These are phyloP conservation scores for Cyrtonyx montezumae DNA, from an alignment of 2,113 vertebrate genomes.

Conservation along the genomic window DNA sequence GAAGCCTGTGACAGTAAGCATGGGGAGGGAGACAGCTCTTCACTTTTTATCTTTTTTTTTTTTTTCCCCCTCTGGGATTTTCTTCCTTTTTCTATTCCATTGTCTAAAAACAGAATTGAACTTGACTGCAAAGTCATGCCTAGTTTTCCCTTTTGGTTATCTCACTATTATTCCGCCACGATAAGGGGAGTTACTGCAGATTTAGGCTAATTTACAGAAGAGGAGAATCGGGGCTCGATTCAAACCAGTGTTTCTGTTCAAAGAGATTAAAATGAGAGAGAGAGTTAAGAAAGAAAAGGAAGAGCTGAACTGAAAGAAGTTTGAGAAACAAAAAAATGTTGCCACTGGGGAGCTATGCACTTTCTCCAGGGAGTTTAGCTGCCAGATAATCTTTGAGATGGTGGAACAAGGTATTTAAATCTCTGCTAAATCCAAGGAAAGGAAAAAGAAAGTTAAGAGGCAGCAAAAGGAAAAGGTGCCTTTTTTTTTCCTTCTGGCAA, in stretches of 20 bases:
- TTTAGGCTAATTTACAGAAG: not conserved
- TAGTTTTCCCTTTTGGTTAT: not conserved
- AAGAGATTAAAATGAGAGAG: not conserved
- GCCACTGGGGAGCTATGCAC: slow-evolving; percentile 5
- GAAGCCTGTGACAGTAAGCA: not conserved
- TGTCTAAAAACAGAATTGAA: not conserved
- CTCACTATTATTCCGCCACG: not conserved
- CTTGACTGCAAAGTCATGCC: not conserved
- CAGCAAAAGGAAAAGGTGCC: not conserved
- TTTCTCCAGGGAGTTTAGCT: slow-evolving; percentile 49
- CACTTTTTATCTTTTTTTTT: not conserved
- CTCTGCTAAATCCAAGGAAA: not conserved
- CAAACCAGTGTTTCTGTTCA: not conserved
- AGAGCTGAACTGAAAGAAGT: slow-evolving; percentile 4
- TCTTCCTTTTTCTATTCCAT: not conserved
- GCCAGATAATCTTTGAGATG: slow-evolving; percentile 46
- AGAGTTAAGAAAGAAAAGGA: not conserved
- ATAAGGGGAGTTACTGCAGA: not conserved
- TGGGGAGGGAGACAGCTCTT: not conserved
- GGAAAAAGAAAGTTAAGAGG: slow-evolving; percentile 34
- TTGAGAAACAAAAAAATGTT: not conserved
- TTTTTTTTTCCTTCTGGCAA: slow-evolving; percentile 12
- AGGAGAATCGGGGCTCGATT: not conserved
- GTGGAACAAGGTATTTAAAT: slow-evolving; percentile 47
- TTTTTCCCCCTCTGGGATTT: not conserved